A percentile compares a stretch with the other conserved stretches of the same genome.
These are phyloP conservation scores for Caradrina clavipalpis DNA, from an alignment of 2,888 invertebrate genomes.

Conservation along the genomic window DNA sequence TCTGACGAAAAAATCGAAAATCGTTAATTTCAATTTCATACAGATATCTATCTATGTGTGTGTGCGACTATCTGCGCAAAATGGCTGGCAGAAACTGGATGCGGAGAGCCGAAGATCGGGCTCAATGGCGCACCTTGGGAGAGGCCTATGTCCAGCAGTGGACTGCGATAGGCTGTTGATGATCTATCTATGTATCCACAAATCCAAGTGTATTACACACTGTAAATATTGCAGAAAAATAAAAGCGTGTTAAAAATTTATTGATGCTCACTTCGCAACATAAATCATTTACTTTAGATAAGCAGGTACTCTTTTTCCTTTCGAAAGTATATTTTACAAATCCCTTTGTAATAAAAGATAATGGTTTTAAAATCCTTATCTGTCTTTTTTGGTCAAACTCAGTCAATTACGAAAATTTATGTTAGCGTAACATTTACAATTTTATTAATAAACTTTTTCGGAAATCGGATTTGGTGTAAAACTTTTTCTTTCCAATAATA, in stretches of 20 bases:
- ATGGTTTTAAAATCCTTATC: conserved; percentile 8
- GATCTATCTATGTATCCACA: no score
- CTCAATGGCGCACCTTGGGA: no score
- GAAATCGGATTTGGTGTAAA: conserved; percentile 9
- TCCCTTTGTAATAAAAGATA: not conserved
- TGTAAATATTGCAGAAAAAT: not conserved
- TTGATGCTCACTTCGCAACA: not conserved
- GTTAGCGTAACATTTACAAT: not conserved
- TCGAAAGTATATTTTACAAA: not conserved
- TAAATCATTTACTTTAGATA: not conserved
- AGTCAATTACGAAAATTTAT: conserved; percentile 4
- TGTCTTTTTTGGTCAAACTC: not conserved
- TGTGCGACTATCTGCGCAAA: no score
- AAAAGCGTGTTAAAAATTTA: not conserved
- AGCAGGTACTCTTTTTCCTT: not conserved
- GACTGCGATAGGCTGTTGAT: no score
- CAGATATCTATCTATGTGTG: not conserved
- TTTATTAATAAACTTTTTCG: not conserved
- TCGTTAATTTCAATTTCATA: not conserved
- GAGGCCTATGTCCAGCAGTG: no score
- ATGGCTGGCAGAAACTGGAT: no score
- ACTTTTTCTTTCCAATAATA: not conserved
- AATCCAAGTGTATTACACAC: no score
- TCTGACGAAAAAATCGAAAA: not conserved
- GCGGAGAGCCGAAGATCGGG: no score